Base-by-base conservation (phyloP, 2,113 vertebrate species). In the Amphilophus citrinellus region DNA sequence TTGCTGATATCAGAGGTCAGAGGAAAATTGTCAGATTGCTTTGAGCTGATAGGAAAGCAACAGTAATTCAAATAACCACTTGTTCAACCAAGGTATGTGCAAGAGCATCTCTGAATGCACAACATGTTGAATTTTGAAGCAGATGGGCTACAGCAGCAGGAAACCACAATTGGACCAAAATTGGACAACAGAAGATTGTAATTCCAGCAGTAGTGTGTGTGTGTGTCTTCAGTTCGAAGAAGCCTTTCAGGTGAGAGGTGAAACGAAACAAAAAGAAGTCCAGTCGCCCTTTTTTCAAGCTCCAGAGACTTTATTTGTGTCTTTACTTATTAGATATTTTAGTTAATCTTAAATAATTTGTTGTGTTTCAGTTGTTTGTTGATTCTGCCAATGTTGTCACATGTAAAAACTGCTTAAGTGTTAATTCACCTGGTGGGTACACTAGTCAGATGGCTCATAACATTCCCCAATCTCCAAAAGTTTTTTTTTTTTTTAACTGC, bases 81-180 rank as follows among this genome's bases (percentile, higher is more conserved):
- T 17, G 30, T 20, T 20, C 30, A 73, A 53, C 17, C 44, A 73
- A 53, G 47, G 20, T 53, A 73, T 50, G 66, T 24, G 50, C 24
- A 71, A 71, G 66, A 53, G 24, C 42, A 50, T 71, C 17, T 53
- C 24, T 71, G 24, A 13, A 32, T 30, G 3, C 50, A 30, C 24
- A 20, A 9, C 18, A 24, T 30, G 22, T 71, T 30, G 24, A 71
- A 32, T 24, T 17, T 53, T 50, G 35, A 39, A 37, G 35, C 35
- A 39, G 3, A 13, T 50, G 66, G 44, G 24, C 24, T 71, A 20
- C 4, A 32, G 44, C 66, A 32, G 17, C 44, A 71, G 44, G 24
- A 71, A 50, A 71, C 44, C 44, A 68, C 42, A 68, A 47, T 3
- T 68, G 65, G 65, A 68, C 65, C 42, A 68, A 47, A 68, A 68